Conservation (phyloP, 2,113 vertebrate species). For the Hippocampus barbouri region DNA sequence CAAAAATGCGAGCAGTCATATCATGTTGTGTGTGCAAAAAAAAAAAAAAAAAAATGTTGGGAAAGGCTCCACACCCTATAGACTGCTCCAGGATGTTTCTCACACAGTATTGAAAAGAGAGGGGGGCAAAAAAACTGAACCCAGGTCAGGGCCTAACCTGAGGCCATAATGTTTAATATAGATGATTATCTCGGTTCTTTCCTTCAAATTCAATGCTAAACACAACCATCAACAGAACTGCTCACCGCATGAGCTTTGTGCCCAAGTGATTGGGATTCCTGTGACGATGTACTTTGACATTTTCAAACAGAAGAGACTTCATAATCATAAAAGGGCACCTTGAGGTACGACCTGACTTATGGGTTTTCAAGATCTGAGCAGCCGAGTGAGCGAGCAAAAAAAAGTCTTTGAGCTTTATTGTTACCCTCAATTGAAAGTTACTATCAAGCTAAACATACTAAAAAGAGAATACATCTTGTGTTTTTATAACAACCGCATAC, state of each 20-base stretch:
- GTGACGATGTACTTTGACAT: conserved; percentile 15
- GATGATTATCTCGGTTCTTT: conserved; percentile 54
- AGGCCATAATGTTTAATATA: conserved; percentile 63
- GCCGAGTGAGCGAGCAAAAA: too few species aligned
- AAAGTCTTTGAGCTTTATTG: too few species aligned
- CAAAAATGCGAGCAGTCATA: conserved; percentile 7
- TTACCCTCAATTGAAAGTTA: too few species aligned
- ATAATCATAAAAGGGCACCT: conserved; percentile 1
- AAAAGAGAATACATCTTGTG: too few species aligned
- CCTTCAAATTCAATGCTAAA: conserved; percentile 36
- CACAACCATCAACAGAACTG: conserved; percentile 13
- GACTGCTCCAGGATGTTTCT: conserved; percentile 57
- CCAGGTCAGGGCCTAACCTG: conserved; percentile 60
- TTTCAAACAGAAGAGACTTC: conserved; percentile 25
- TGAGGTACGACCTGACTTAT: neutral
- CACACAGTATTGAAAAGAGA: conserved; percentile 45
- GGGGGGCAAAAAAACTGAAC: conserved; percentile 46
- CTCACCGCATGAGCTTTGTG: conserved; percentile 23
- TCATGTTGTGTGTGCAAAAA: conserved; percentile 8
- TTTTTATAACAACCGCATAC: too few species aligned
- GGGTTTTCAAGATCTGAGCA: too few species aligned
- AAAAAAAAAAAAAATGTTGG: conserved; percentile 45
- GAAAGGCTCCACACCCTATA: conserved; percentile 52
- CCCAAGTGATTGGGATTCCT: conserved; percentile 35
- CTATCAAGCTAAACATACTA: too few species aligned